Base-by-base conservation (phyloP, 1,140 invertebrate species). In the Micrasema longulum region DNA sequence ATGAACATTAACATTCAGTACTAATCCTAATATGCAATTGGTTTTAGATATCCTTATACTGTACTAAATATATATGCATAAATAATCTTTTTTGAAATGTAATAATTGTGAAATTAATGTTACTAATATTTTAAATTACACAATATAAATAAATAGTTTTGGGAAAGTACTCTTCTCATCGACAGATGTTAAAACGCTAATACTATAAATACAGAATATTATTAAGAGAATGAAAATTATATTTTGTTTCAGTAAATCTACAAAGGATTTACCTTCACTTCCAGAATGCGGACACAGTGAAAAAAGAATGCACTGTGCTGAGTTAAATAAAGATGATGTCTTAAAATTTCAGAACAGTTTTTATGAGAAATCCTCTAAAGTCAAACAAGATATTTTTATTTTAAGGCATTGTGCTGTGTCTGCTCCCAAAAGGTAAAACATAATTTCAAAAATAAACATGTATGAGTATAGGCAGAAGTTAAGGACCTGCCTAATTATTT, bases 351-450 rank as follows among this genome's bases (percentile, higher is more conserved):
- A 69, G 26, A 62, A 48, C 18, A n/a, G 55, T 2, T 69, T 69
- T 69, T 62, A 50, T 20, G 53, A 69, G 38, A 50, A 48, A 20
- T 16, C 55, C 18, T 43, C 43, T 38, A 69, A 69, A 69, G 68
- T 69, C 4, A 69, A 69, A 50, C 68, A 69, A 62, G 68, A 69
- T 23, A 69, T 69, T n/a, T 62, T 62, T 22, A 69, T 69, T 23
- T 62, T 69, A 7, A 48, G 68, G 31, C 68, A 69, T 50, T 69
- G 68, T 38, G 20, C 68, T 12, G 68, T 69, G 6, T 69, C 68
- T 2, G 68, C 68, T 11, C 68, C 68, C 23, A 69, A 69, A 36
- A 69, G 68, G 68, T 69, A 48, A 43, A 22, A n/a, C n/a, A n/a
- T n/a, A n/a, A n/a, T n/a, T n/a, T n/a, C n/a, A n/a, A n/a, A n/a